Base-by-base conservation (phyloP, 2,113 vertebrate species). In the Scomber scombrus region DNA sequence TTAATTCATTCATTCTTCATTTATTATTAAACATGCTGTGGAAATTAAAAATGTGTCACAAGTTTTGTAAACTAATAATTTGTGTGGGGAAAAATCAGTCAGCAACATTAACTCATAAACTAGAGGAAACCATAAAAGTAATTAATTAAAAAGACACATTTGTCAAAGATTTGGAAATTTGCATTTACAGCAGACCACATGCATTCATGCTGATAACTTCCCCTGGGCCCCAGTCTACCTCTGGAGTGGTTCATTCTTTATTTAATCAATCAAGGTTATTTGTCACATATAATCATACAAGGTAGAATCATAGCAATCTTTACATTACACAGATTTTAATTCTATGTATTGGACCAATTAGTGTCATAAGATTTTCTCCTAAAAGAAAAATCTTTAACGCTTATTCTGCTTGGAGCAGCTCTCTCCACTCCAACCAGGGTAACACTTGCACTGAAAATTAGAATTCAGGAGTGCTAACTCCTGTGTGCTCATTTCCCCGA, bases 361-460 rank as follows among this genome's bases (percentile, higher is more conserved):
- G n/a, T 13, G 18, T 50, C 21, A 3, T 2, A 64, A 47, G 4
- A 57, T 68, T 52, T 66, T 2, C 4, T 60, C 45, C 13, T 11
- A 47, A 4, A 12, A 66, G 10, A 2, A 63, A 31, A 45, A 46
- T 51, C 40, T n/a, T 86, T 52, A 80, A 34, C 51, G 2, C 1
- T 31, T 52, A 51, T 0, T 7, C 0, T 45, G 58, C 61, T 77
- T 64, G 46, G 88, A 85, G 75, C 95, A 96, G 61, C 50, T 87
- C n/a, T 89, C 26, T 0, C 95, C 95, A 0, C 4, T 56, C 95
- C 95, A 96, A 0, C 93, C 94, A 16, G 82, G 81, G 69, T 88
- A 96, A 80, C 95, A 96, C 71, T 70, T 89, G 80, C 95, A 96
- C 63, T 69, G 76, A 84, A 96, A 96, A 43, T 63, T 18, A 19